Percentiles rank a stretch among this genome's conserved stretches.
Evolutionary conservation across 37 sponge, comb jelly and placozoan species (phyloP).

Genomic region (Mnemiopsis leidyi): DNA sequence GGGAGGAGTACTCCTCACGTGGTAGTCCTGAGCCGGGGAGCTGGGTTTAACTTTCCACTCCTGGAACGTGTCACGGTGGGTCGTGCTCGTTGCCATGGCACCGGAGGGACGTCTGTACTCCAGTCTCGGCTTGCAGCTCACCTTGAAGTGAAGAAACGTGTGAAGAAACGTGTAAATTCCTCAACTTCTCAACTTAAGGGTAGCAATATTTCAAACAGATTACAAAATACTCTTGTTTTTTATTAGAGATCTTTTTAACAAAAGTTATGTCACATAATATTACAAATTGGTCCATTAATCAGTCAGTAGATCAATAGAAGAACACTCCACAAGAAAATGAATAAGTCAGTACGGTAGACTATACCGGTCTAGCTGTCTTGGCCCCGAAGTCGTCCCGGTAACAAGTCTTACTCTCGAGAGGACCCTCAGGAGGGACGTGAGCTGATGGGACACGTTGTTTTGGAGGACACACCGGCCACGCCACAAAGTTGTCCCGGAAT

Average conservation of each 20-base stretch:
- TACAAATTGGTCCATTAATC: too few species aligned
- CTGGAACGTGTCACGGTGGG: slow-evolving; percentile 60
- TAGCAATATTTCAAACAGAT: too few species aligned
- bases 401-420: slow-evolving; percentile 29
- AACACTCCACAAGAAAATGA: too few species aligned
- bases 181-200: too few species aligned
- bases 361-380: slow-evolving; percentile 47
- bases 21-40: slow-evolving; percentile 30
- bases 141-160: too few species aligned
- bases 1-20: slow-evolving; percentile 6
- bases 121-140: slow-evolving; percentile 38
- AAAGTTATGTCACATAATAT: too few species aligned
- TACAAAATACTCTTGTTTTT: too few species aligned
- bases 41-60: neutral
- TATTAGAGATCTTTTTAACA: too few species aligned
- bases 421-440: slow-evolving; percentile 26
- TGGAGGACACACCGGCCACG: slow-evolving; percentile 38
- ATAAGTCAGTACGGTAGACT: too few species aligned
- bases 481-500: slow-evolving; percentile 54
- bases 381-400: slow-evolving; percentile 51
- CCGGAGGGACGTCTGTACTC: slow-evolving; percentile 38
- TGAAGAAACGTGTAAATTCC: too few species aligned
- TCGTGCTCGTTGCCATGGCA: slow-evolving; percentile 32
- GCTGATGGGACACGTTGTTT: neutral
- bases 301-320: too few species aligned